These are phyloP conservation scores for Coregonus sp. DNA, from an alignment of 2,797 vertebrate species.

Conservation along the genomic window DNA sequence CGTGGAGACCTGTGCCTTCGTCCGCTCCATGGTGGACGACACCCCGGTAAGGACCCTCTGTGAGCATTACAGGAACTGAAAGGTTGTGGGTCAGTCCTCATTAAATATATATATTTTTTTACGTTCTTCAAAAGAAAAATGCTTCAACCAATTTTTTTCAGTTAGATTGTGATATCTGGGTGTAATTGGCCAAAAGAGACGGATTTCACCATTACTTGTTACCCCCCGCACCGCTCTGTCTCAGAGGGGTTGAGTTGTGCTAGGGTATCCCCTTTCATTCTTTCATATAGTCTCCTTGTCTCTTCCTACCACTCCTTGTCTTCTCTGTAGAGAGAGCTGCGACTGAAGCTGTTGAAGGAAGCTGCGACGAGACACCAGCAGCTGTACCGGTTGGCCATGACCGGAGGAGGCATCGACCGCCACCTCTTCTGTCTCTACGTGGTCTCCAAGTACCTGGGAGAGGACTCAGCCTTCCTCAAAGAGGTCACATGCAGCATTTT, in stretches of 20 bases:
- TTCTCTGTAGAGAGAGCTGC: slow-evolving; percentile 75
- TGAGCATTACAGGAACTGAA: too few relatives aligned
- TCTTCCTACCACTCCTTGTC: background rate
- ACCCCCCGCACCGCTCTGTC: too few relatives aligned
- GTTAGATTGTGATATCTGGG: too few relatives aligned
- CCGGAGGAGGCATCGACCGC: slow-evolving; percentile 90
- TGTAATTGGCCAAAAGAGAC: too few relatives aligned
- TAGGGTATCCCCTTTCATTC: too few relatives aligned
- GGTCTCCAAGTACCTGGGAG: slow-evolving; percentile 94
- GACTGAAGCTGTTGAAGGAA: slow-evolving; percentile 73
- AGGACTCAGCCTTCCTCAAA: slow-evolving; percentile 93
- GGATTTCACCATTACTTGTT: too few relatives aligned
- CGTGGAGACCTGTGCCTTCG: slow-evolving; percentile 83
- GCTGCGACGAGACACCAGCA: slow-evolving; percentile 88
- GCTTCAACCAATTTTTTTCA: too few relatives aligned
- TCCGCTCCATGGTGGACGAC: slow-evolving; percentile 83
- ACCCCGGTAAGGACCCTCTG: slow-evolving; percentile 75
- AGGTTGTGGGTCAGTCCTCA: too few relatives aligned
- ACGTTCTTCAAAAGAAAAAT: too few relatives aligned
- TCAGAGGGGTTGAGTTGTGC: too few relatives aligned
- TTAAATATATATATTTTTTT: too few relatives aligned
- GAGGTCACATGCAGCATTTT: slow-evolving; percentile 72
- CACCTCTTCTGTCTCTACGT: slow-evolving; percentile 98
- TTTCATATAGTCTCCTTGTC: too few relatives aligned
- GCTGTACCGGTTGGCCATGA: slow-evolving; percentile 92